Conservation (phyloP, 1,140 invertebrate genomes). For the Yoshiicerus persimilis region DNA sequence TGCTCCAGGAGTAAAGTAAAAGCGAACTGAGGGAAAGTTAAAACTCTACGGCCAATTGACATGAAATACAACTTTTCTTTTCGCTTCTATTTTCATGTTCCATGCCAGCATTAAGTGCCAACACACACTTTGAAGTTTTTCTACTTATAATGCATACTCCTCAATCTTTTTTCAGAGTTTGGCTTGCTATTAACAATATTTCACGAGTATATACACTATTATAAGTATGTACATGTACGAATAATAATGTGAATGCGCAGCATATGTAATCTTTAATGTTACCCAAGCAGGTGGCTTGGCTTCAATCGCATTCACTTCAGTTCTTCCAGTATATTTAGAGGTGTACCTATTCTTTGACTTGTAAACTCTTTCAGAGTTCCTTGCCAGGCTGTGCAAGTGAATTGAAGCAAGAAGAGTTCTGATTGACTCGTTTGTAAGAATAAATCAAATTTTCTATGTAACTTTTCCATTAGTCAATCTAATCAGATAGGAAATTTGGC, state of each 20-base stretch:
- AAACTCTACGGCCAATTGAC: constrained; percentile 8
- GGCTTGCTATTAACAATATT: not conserved
- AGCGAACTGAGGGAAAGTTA: not conserved
- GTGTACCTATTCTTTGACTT: not conserved
- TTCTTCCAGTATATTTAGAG: not conserved
- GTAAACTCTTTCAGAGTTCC: not conserved
- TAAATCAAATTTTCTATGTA: constrained; percentile 17
- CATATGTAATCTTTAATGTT: not conserved
- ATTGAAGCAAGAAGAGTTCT: not conserved
- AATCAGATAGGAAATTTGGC: not conserved
- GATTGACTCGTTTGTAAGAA: constrained; percentile 11
- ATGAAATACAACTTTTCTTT: constrained; percentile 23
- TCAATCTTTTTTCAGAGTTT: not conserved
- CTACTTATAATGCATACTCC: not conserved
- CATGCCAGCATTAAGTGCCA: constrained; percentile 7
- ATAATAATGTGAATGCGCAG: not conserved
- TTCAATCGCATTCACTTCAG: not conserved
- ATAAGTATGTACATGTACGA: not conserved
- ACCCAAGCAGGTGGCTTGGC: not conserved
- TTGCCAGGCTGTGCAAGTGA: not conserved
- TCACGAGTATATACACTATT: not conserved
- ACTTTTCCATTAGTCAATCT: constrained; percentile 17
- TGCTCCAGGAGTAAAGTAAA: not conserved
- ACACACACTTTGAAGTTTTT: constrained; percentile 3
- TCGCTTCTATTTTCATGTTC: constrained; percentile 11